These are phyloP conservation scores for Gari tellinella DNA, from an alignment of 2,888 invertebrate genomes.

Conservation along the genomic window DNA sequence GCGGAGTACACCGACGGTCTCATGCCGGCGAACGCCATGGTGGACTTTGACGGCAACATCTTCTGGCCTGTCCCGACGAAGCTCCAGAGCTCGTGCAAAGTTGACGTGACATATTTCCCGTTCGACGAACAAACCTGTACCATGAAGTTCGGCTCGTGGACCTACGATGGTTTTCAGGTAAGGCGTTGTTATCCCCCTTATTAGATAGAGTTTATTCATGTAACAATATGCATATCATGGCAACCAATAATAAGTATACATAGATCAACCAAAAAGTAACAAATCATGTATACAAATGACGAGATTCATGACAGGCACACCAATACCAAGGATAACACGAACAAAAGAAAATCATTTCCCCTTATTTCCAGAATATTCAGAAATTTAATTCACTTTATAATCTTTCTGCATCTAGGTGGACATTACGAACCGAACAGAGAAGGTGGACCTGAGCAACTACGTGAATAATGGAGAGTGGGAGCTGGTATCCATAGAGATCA, in stretches of 20 bases:
- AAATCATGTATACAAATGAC: too few relatives aligned
- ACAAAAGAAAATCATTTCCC: too few relatives aligned
- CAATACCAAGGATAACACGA: too few relatives aligned
- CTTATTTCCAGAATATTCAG: too few relatives aligned
- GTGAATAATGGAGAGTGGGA: constrained; percentile 83
- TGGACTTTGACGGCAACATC: constrained; percentile 85
- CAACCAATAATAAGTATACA: too few relatives aligned
- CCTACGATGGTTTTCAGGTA: constrained; percentile 85
- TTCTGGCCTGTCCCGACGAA: constrained; percentile 88
- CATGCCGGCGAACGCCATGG: constrained; percentile 87
- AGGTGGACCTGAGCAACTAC: constrained; percentile 82
- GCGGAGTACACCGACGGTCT: constrained; percentile 87
- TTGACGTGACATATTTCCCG: constrained; percentile 86
- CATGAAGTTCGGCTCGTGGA: constrained; percentile 86
- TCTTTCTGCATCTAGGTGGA: constrained; percentile 68
- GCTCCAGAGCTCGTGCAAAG: constrained; percentile 86
- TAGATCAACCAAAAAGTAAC: too few relatives aligned
- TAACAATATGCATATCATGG: too few relatives aligned
- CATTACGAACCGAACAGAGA: constrained; percentile 76
- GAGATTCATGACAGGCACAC: too few relatives aligned
- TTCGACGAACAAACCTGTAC: constrained; percentile 86
- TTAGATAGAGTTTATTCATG: too few relatives aligned
- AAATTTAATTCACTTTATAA: too few relatives aligned
- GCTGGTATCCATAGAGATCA: constrained; percentile 73
- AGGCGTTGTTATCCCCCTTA: neutral